Evolutionary conservation across 1,140 invertebrate genomes (phyloP), one percentile per base, ranked within the genome.

Genomic region (Pseudoatta argentina): DNA sequence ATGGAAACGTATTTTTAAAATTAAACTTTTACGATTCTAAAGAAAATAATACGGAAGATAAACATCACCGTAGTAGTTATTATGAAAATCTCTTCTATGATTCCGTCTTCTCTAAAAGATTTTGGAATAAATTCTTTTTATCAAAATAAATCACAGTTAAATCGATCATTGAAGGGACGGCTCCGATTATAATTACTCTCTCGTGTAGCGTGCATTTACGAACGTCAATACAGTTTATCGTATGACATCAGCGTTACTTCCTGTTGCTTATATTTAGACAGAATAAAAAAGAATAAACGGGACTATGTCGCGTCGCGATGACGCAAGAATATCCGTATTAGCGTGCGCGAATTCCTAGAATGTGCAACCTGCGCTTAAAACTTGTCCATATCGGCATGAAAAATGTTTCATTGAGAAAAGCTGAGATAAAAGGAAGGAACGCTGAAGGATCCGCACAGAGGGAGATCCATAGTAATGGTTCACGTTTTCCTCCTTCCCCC

Each of bases 251-350:
- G 48, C 77, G 77, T 57, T 69, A 69, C 77, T 69, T 79, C 64
- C 77, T 55, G 30, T 30, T 39, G 44, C 63, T 67, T 78, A 78
- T 79, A 79, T 69, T 79, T 79, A 79, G 77, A 79, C 14, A n/a
- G 48, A 87, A 87, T 86, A 87, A 89, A 77, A 85, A 87, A 86
- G 76, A 73, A 81, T 48, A 57, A 51, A 30, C 34, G 75, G 63
- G 77, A 57, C 48, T 34, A 10, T 21, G 5, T 39, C 30, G 27
- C 34, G 24, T 69, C 63, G 63, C 63, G 77, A 14, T 79, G 77
- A 79, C 77, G 77, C 63, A 55, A 55, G 63, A 55, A 79, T 57
- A 57, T 79, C 63, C 63, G 21, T 57, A 81, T 27, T 16, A 64
- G 78, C 5, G 51, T 51, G 77, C 51, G 16, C 63, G 64, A 69